Conservation (phyloP, 2,888 invertebrate species). For the Timema cristinae region DNA sequence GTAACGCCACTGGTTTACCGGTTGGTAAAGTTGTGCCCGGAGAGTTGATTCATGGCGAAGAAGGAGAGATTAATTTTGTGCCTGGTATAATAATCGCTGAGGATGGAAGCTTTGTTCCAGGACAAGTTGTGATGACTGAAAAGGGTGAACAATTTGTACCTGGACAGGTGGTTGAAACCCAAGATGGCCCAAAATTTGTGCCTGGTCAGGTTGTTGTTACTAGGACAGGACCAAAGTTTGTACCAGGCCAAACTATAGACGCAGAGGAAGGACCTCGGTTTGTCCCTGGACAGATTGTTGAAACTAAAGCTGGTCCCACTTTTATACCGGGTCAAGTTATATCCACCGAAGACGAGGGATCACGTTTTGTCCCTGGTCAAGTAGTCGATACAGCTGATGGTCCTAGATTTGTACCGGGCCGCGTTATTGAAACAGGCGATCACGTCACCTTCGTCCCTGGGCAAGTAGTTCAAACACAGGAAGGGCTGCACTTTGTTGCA, state of each 20-base stretch:
- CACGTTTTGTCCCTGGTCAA: conserved; percentile 61
- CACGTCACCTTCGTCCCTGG: conserved; percentile 50
- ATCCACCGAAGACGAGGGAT: conserved; percentile 56
- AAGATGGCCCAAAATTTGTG: conserved; percentile 66
- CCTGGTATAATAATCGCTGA: conserved; percentile 63
- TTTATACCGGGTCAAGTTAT: conserved; percentile 77
- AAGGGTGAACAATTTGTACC: conserved; percentile 67
- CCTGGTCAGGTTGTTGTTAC: conserved; percentile 74
- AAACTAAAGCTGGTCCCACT: conserved; percentile 69
- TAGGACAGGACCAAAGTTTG: conserved; percentile 59
- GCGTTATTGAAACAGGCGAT: conserved; percentile 49
- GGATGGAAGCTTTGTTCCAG: conserved; percentile 56
- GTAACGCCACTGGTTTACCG: conserved; percentile 47
- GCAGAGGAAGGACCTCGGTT: conserved; percentile 68
- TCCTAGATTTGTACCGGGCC: conserved; percentile 56
- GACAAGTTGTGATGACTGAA: conserved; percentile 65
- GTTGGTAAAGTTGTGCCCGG: conserved; percentile 62
- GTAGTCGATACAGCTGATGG: conserved; percentile 69
- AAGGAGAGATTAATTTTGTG: conserved; percentile 61
- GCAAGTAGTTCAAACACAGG: conserved; percentile 50
- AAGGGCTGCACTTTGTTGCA: conserved; percentile 60
- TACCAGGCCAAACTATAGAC: conserved; percentile 68
- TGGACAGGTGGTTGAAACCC: conserved; percentile 67
- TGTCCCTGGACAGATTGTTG: conserved; percentile 74
- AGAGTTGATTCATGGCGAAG: conserved; percentile 55